Conservation (phyloP, 2,113 vertebrate genomes). For the Epinephelus cyanopodus region DNA sequence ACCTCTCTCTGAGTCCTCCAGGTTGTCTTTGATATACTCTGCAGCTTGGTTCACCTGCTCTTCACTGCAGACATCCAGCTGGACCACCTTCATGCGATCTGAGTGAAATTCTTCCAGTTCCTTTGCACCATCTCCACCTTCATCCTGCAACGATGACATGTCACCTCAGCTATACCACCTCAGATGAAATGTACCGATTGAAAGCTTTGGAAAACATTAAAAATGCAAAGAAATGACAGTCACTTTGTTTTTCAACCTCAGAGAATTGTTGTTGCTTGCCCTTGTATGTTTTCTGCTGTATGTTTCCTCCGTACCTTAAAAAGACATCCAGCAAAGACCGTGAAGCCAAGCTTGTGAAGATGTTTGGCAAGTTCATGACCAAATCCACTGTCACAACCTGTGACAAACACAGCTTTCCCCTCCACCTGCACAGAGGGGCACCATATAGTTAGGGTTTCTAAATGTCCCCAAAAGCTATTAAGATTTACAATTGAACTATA, state of each 20-base stretch:
- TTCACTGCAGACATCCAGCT: slow-evolving; percentile 91
- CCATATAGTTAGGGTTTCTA: not conserved
- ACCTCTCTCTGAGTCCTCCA: slow-evolving; percentile 86
- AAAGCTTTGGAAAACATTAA: not conserved
- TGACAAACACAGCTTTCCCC: slow-evolving; percentile 88
- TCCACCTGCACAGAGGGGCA: slow-evolving; percentile 74
- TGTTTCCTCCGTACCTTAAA: slow-evolving; percentile 77
- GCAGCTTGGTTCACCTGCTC: slow-evolving; percentile 85
- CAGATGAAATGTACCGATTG: not conserved
- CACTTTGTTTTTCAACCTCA: not conserved
- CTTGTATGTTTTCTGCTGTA: not conserved
- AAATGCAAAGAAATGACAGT: not conserved
- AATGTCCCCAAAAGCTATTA: too few species aligned
- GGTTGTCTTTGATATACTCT: slow-evolving; percentile 80
- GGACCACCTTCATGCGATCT: slow-evolving; percentile 88
- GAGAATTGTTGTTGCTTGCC: not conserved
- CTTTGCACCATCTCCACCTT: slow-evolving; percentile 84
- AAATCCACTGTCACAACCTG: slow-evolving; percentile 91
- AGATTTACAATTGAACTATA: too few species aligned
- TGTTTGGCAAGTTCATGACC: slow-evolving; percentile 87
- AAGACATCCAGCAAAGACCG: slow-evolving; percentile 90
- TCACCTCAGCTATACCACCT: not conserved
- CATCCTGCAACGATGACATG: slow-evolving; percentile 73
- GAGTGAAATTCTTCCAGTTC: slow-evolving; percentile 84
- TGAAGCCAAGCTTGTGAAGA: slow-evolving; percentile 88